Evolutionary conservation across 1,140 invertebrate species (phyloP).

Genomic region (Ips nitidus): DNA sequence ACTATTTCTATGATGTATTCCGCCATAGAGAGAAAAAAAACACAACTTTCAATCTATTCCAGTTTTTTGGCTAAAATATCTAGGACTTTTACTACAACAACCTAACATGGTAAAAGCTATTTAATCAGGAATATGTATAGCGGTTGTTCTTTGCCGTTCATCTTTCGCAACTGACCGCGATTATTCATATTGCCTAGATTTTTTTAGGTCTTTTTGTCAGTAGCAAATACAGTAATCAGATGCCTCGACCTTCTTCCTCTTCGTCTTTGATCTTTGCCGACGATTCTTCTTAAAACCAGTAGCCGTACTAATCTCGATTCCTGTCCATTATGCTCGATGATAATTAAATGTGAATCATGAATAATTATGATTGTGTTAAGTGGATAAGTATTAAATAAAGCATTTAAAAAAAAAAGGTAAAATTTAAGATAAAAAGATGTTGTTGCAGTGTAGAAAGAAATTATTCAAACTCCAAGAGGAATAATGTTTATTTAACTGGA

Average conservation of each 20-base stretch:
- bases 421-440: background rate
- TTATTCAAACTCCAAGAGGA: too few relatives aligned
- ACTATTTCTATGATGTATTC: background rate
- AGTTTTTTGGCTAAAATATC: too few relatives aligned
- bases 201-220: slow-evolving; percentile 21
- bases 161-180: slow-evolving; percentile 14
- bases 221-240: slow-evolving; percentile 21
- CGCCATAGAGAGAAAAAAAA: background rate
- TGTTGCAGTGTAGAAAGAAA: background rate
- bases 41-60: too few relatives aligned
- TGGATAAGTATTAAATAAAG: slow-evolving; percentile 13
- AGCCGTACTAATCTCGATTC: slow-evolving; percentile 24
- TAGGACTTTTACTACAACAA: background rate
- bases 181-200: slow-evolving; percentile 23
- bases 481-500: too few relatives aligned
- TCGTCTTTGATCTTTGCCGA: slow-evolving; percentile 26
- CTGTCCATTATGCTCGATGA: slow-evolving; percentile 21
- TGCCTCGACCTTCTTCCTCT: slow-evolving; percentile 22
- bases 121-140: background rate
- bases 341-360: slow-evolving; percentile 25
- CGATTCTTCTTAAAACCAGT: slow-evolving; percentile 21
- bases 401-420: background rate
- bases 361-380: slow-evolving; percentile 24
- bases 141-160: slow-evolving; percentile 11
- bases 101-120: background rate